phyloP scores from a whole-genome alignment of 1,140 invertebrate species.

The Thaumatotibia leucotreta region DNA sequence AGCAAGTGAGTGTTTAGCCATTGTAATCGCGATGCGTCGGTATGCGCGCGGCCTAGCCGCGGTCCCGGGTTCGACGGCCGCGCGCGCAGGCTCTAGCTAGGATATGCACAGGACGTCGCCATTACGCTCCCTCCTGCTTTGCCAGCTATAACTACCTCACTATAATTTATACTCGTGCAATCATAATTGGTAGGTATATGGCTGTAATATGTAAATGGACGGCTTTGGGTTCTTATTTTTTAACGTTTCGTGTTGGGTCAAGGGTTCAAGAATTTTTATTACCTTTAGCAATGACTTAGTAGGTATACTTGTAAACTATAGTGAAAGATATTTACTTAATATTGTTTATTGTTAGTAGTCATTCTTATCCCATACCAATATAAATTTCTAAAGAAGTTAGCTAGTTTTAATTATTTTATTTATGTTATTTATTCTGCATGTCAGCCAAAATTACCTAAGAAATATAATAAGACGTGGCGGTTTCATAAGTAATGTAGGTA shows the following conservation, averaged over 20 bases:
- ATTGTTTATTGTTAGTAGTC: too few species aligned
- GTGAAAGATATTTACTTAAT: too few species aligned
- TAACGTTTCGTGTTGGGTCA: not conserved
- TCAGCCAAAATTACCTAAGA: too few species aligned
- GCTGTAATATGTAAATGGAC: not conserved
- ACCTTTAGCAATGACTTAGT: not conserved
- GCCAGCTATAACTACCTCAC: not conserved
- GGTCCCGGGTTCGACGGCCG: constrained; percentile 60
- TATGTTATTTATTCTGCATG: too few species aligned
- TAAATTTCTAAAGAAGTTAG: too few species aligned
- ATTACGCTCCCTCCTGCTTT: constrained; percentile 28
- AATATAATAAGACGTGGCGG: too few species aligned
- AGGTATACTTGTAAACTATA: too few species aligned
- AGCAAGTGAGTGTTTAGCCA: not conserved
- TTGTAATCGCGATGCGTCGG: not conserved
- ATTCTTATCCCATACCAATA: too few species aligned
- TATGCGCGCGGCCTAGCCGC: constrained; percentile 14
- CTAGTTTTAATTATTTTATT: too few species aligned
- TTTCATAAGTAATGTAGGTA: too few species aligned
- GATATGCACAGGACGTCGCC: constrained; percentile 60
- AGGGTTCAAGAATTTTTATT: not conserved
- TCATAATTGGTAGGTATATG: not conserved
- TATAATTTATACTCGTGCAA: constrained; percentile 16
- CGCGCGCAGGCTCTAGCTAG: constrained; percentile 46
- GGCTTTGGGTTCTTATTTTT: not conserved